Percentiles rank a stretch among this genome's conserved stretches.
Conservation (phyloP, 2,113 vertebrate species). For the Amblyornis subalaris region DNA sequence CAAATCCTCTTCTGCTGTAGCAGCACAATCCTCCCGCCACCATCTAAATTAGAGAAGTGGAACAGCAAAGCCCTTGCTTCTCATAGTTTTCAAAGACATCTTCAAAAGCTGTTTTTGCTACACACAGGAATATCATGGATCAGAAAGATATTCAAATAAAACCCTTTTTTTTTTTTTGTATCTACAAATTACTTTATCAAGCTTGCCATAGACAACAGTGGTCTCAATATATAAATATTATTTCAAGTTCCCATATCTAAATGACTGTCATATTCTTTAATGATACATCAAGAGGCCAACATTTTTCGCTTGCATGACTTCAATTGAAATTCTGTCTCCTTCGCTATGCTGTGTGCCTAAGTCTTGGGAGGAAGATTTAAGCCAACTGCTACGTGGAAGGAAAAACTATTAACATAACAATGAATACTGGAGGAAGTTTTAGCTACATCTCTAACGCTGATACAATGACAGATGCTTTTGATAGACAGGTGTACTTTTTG, state of each 20-base stretch:
- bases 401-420: not conserved
- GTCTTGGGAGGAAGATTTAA: not conserved
- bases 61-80: not conserved
- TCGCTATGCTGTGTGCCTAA: not conserved
- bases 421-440: not conserved
- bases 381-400: not conserved
- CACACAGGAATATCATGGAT: not conserved
- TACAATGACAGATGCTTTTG: not conserved
- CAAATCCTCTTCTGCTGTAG: not conserved
- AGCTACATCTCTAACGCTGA: not conserved
- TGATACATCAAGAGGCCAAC: not conserved
- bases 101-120: not conserved
- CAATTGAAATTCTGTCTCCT: not conserved
- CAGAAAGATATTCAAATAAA: not conserved
- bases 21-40: not conserved
- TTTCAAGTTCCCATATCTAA: not conserved
- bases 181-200: not conserved
- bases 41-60: not conserved
- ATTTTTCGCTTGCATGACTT: not conserved
- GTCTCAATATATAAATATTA: not conserved
- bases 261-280: not conserved
- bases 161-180: fast-evolving
- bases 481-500: not conserved
- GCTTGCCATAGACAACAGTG: not conserved
- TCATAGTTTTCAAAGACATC: not conserved